Percentiles rank a stretch among this genome's conserved stretches.
phyloP scores from a whole-genome alignment of 2,113 vertebrate genomes.

The Pseudorasbora parva region DNA sequence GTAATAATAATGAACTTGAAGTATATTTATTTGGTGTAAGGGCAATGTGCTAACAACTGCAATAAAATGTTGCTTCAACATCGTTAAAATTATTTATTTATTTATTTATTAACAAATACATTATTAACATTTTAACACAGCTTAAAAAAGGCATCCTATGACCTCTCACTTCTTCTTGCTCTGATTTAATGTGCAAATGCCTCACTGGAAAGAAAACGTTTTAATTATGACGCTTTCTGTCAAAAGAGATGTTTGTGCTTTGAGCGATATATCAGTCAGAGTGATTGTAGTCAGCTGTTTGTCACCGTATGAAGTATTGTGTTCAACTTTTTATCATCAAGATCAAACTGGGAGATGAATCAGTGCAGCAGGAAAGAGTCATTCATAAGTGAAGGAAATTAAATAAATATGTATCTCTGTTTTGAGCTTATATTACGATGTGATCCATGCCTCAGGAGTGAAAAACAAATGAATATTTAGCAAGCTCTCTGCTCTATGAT shows the following conservation, averaged over 20 bases:
- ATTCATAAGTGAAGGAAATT: constrained; percentile 43
- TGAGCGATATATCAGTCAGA: constrained; percentile 64
- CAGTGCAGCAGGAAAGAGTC: constrained; percentile 47
- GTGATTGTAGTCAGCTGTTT: constrained; percentile 54
- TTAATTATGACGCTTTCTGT: constrained; percentile 69
- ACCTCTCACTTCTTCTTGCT: neutral
- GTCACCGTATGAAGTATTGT: constrained; percentile 55
- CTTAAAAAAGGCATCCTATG: neutral
- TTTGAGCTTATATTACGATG: constrained; percentile 67
- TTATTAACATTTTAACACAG: neutral
- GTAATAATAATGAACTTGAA: too few relatives aligned
- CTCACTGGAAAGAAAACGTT: constrained; percentile 61
- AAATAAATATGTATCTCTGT: constrained; percentile 48
- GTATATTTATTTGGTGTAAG: too few relatives aligned
- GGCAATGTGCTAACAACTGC: too few relatives aligned
- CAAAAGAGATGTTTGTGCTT: constrained; percentile 64
- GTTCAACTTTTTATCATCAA: constrained; percentile 47
- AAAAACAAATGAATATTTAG: constrained; percentile 70
- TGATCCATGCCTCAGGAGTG: constrained; percentile 58
- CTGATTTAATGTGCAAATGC: constrained; percentile 61
- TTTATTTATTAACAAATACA: too few relatives aligned
- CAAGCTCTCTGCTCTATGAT: constrained; percentile 9
- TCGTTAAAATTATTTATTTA: too few relatives aligned
- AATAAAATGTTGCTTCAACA: neutral
- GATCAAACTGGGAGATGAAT: constrained; percentile 53